Base-by-base conservation (phyloP, 2,113 vertebrate genomes). In the Puffinus mauretanicus region DNA sequence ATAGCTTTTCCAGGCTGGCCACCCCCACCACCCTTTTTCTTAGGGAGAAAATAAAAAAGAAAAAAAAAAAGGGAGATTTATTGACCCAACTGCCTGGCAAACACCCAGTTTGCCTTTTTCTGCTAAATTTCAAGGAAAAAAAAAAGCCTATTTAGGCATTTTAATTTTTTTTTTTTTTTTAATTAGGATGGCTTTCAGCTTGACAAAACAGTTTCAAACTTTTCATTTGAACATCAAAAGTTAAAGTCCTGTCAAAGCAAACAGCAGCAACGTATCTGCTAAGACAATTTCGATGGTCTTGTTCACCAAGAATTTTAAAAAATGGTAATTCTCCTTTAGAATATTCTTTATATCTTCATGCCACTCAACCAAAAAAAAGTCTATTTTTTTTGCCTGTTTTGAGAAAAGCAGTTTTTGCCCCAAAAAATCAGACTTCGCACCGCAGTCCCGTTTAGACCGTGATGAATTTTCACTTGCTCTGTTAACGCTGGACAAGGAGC, bases 181-280 rank as follows among this genome's bases (percentile, higher is more conserved):
- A 21, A 65, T 47, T 24, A 73, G 19, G 15, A 9, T 60, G 10
- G 7, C 14, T 83, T 70, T 79, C 66, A 65, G 16, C n/a, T 52
- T 38, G 51, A 65, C 30, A n/a, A 65, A 80, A 52, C 12, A 47
- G 29, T 25, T 70, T 79, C 65, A 40, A 27, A 62, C 27, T 20
- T 61, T 16, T 32, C 11, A 16, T 52, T 60, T 54, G 27, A 16
- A 30, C 49, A 29, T 34, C 32, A n/a, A 25, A 79, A 82, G 54
- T 27, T 32, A 7, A 75, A 40, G n/a, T 11, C 38, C 16, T 8
- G 4, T 19, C 17, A 6, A 44, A 49, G 44, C 27, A 27, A 60
- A 49, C 0, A 3, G 12, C 7, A 3, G 16, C 2, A 0, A 10
- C 0, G 0, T 10, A 15, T 17, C 36, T 6, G 1, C 42, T 34